Evolutionary conservation across 2,888 invertebrate genomes (phyloP), one percentile per base, ranked within the genome.

Genomic region (Ischnura elegans): DNA sequence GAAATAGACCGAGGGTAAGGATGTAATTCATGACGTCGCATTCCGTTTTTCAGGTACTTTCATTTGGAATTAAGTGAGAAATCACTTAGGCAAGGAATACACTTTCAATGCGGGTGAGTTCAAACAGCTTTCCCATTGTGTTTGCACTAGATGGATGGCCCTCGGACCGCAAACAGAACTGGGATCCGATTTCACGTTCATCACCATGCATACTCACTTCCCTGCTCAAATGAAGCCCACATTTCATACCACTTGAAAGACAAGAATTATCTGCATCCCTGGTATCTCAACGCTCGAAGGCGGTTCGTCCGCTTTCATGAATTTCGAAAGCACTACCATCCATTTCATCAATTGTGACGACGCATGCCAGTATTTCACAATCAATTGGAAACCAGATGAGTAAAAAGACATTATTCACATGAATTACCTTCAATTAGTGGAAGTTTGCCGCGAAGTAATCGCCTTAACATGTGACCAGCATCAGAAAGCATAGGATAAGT

Each of bases 121-220:
- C 29, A 76, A 29, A 76, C 36, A 25, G 29, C 29, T 4, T 76
- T 36, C 36, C 76, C 36, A 36, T 76, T 76, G 76, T 36, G 76
- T 10, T 36, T 13, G 16, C 76, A 36, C 36, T 76, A 76, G 76
- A 76, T 76, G 29, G 36, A 76, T 76, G 76, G 36, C 76, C 13
- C 29, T 76, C 76, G 76, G n/a, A 13, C 0, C 36, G 76, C 21
- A 76, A 76, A 76, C 76, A 76, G 76, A 76, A 36, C 29, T 13
- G 76, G 76, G 36, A 76, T 76, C 76, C 36, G 29, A 76, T 76
- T 76, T 29, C 36, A 36, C 16, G 36, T 76, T 29, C 29, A 76
- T 76, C 76, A 76, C 25, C 36, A 76, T 76, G 76, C 76, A 76
- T 76, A 76, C 76, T 76, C 36, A 29, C 76, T 29, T 25, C 76